Evolutionary conservation across 2,797 vertebrate species (phyloP).

Genomic region (Galagoides demidoff): DNA sequence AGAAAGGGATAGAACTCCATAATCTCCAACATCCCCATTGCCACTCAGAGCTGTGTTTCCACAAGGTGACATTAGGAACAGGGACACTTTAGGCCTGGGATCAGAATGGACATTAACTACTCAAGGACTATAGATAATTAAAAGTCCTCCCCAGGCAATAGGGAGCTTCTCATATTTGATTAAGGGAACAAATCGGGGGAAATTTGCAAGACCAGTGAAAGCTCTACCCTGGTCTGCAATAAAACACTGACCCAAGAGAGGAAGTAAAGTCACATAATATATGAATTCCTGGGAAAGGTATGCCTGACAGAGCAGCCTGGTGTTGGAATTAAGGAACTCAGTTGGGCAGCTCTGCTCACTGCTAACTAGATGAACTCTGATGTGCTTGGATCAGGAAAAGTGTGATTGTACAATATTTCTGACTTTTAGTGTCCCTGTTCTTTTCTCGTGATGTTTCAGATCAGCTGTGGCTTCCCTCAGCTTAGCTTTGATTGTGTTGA

Average conservation of each 20-base stretch:
- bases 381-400: conserved; percentile 48
- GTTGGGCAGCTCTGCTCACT: conserved; percentile 27
- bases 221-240: conserved; percentile 24
- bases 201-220: conserved; percentile 62
- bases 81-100: neutral
- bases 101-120: neutral
- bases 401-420: conserved; percentile 36
- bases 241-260: conserved; percentile 52
- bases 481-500: conserved; percentile 67
- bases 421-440: neutral
- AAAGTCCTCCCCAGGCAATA: conserved; percentile 29
- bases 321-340: conserved; percentile 72
- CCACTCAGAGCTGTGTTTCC: neutral
- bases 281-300: conserved; percentile 56
- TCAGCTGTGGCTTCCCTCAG: neutral
- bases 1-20: neutral
- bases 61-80: neutral
- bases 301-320: conserved; percentile 25
- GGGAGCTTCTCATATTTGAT: neutral
- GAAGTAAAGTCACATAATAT: conserved; percentile 53
- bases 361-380: conserved; percentile 60
- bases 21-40: neutral
- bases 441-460: conserved; percentile 51
- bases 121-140: neutral
- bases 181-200: neutral